phyloP scores from a whole-genome alignment of 2,797 vertebrate species.

The Balearica regulorum region DNA sequence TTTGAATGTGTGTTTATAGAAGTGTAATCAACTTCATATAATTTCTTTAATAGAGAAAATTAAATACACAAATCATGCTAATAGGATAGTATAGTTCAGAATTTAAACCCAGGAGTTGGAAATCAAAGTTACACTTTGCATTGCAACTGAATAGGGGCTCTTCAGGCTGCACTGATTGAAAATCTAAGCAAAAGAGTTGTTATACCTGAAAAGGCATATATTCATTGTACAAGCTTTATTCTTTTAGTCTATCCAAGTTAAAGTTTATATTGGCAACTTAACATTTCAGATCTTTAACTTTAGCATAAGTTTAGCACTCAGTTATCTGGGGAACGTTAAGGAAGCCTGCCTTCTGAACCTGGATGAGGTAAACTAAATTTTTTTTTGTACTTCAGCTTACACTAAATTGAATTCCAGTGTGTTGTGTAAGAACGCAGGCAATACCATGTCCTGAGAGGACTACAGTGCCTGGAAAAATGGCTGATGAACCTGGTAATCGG shows the following conservation, averaged over 20 bases:
- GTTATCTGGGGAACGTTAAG: neutral
- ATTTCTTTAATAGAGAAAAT: slow-evolving; percentile 1
- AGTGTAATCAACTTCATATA: neutral
- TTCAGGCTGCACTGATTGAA: neutral
- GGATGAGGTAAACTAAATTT: neutral
- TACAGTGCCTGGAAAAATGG: neutral
- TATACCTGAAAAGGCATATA: neutral
- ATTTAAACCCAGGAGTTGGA: neutral
- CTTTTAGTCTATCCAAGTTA: neutral
- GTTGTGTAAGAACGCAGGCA: neutral
- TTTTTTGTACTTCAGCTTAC: neutral
- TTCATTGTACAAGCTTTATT: neutral
- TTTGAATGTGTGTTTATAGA: neutral
- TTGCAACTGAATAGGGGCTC: neutral
- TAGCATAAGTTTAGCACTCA: neutral
- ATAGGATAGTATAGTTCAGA: neutral
- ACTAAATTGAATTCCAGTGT: neutral
- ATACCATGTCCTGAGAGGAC: neutral
- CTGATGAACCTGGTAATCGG: neutral
- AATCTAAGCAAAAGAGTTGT: neutral
- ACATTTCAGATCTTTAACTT: neutral
- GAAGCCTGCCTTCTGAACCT: neutral
- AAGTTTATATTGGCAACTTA: neutral
- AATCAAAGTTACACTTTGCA: neutral
- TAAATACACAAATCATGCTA: neutral